Percentiles rank a stretch among this genome's conserved stretches.
Evolutionary conservation across 2,113 vertebrate genomes (phyloP).

Genomic region (Gasterosteus nipponicus): DNA sequence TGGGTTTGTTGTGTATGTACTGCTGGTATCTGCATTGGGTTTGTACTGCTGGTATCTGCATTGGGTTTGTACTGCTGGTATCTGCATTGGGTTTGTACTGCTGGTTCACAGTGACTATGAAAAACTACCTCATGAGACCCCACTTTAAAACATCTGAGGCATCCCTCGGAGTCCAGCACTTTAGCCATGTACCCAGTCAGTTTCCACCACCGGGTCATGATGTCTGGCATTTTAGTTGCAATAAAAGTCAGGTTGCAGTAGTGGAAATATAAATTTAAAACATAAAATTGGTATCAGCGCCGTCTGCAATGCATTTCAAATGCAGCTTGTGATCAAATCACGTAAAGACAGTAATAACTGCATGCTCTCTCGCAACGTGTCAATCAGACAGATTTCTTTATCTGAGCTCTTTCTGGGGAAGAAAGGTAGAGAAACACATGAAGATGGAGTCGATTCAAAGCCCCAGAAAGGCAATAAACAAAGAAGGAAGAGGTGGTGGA

Average conservation of each 20-base stretch:
- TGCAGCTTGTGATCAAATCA: not conserved
- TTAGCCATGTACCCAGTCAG: not conserved
- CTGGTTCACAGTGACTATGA: not conserved
- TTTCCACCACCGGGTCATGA: not conserved
- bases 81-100: too few relatives aligned
- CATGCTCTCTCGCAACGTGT: not conserved
- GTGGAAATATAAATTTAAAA: not conserved
- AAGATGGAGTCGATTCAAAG: not conserved
- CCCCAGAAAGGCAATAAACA: not conserved
- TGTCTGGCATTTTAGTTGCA: not conserved
- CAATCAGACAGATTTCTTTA: conserved; percentile 1
- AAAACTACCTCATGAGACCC: not conserved
- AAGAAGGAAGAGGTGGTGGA: not conserved
- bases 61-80: too few relatives aligned
- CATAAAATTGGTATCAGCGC: not conserved
- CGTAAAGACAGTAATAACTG: not conserved
- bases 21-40: not conserved
- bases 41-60: too few relatives aligned
- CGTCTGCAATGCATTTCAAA: not conserved
- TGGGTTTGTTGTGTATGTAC: too few relatives aligned
- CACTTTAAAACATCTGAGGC: not conserved
- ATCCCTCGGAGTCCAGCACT: too few relatives aligned
- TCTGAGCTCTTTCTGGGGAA: not conserved
- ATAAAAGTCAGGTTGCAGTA: not conserved
- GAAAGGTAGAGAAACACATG: not conserved